Conservation (phyloP, 2,113 vertebrate genomes). For the Alethe castanea region DNA sequence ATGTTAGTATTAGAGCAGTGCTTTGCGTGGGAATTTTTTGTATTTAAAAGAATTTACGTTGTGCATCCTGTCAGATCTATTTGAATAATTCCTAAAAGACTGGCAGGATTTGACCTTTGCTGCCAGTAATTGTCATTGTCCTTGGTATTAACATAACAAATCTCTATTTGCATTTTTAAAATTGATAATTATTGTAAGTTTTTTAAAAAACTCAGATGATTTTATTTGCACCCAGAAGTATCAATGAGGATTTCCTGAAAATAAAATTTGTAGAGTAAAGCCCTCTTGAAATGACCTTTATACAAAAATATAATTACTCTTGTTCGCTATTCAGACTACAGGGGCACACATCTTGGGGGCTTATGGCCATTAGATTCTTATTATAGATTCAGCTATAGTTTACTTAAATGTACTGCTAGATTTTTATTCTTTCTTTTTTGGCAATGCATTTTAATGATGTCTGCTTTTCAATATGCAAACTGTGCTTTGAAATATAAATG, state of each 20-base stretch:
- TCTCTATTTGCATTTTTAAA: slow-evolving; percentile 10
- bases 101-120: slow-evolving; percentile 29
- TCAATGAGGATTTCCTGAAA: not conserved
- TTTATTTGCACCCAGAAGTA: not conserved
- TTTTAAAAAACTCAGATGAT: not conserved
- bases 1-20: slow-evolving; percentile 29
- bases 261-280: not conserved
- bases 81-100: slow-evolving; percentile 45
- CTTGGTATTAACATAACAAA: slow-evolving; percentile 30
- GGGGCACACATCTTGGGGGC: not conserved
- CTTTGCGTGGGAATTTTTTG: not conserved
- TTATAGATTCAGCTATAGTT: slow-evolving; percentile 21
- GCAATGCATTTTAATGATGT: slow-evolving; percentile 46
- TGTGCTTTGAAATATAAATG: slow-evolving; percentile 66
- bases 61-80: slow-evolving; percentile 10
- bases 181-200: not conserved
- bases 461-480: slow-evolving; percentile 52
- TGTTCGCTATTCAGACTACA: slow-evolving; percentile 3
- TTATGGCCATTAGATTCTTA: slow-evolving; percentile 42
- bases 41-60: slow-evolving; percentile 11
- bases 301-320: not conserved
- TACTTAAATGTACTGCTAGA: slow-evolving; percentile 29
- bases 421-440: slow-evolving; percentile 29
- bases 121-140: slow-evolving; percentile 18
- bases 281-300: not conserved